Percentiles rank a stretch among this genome's conserved stretches.
These are phyloP conservation scores for Acleris literana DNA, from an alignment of 2,888 invertebrate species.

Conservation along the genomic window DNA sequence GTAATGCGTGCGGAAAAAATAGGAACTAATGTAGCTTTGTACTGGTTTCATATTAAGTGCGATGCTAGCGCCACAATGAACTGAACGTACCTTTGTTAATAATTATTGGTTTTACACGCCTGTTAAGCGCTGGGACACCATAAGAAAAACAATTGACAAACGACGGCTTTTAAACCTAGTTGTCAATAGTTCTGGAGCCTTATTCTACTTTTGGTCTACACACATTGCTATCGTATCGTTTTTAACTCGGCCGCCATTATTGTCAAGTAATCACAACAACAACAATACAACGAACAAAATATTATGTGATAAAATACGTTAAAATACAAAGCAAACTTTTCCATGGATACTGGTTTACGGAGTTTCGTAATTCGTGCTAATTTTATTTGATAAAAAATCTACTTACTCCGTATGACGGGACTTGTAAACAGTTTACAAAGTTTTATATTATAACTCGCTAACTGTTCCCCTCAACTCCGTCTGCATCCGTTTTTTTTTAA, in stretches of 20 bases:
- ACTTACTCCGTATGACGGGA: background rate
- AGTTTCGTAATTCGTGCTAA: background rate
- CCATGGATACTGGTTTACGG: background rate
- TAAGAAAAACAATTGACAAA: background rate
- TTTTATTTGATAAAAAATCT: background rate
- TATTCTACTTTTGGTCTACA: too few species aligned
- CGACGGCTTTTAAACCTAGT: background rate
- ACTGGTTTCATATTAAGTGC: background rate
- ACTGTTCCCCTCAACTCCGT: too few species aligned
- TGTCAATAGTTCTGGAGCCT: too few species aligned
- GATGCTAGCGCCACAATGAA: conserved; percentile 2
- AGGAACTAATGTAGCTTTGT: background rate
- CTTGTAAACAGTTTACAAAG: background rate
- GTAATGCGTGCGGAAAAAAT: background rate
- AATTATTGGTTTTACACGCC: conserved; percentile 1
- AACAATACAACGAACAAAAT: too few species aligned
- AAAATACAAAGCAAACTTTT: too few species aligned
- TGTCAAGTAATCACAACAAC: too few species aligned
- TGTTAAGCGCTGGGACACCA: too few species aligned
- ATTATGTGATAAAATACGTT: too few species aligned
- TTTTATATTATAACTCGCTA: too few species aligned
- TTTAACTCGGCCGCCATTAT: too few species aligned
- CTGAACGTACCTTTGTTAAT: background rate
- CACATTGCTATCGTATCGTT: too few species aligned
- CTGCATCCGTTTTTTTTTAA: too few species aligned